Conservation (phyloP, 2,113 vertebrate genomes). For the Catharus fuscescens region DNA sequence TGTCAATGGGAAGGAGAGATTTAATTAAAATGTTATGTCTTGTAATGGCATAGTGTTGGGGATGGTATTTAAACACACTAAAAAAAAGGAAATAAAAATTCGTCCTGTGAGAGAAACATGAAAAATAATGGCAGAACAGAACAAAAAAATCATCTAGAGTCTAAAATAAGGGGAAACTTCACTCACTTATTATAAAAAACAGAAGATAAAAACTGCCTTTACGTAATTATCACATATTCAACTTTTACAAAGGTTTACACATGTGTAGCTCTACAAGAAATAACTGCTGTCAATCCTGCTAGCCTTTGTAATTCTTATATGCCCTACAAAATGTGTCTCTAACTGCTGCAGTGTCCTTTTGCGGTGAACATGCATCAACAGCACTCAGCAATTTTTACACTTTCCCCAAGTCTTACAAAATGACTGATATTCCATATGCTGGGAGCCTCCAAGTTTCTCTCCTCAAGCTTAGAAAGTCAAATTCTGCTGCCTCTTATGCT, state of each 20-base stretch:
- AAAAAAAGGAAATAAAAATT: background rate
- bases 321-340: background rate
- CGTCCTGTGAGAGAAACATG: background rate
- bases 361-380: background rate
- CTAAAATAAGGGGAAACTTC: background rate
- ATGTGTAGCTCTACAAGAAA: background rate
- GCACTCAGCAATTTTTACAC: background rate
- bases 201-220: background rate
- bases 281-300: background rate
- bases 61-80: background rate
- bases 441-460: background rate
- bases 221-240: background rate
- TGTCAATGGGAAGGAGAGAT: background rate
- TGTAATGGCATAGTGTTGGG: background rate
- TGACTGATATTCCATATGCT: background rate
- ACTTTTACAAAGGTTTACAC: background rate
- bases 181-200: background rate
- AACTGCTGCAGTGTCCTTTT: background rate
- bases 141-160: background rate
- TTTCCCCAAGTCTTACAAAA: background rate
- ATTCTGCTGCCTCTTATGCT: background rate
- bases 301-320: background rate
- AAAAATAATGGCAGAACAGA: background rate
- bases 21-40: background rate
- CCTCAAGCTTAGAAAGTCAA: background rate